phyloP scores from a whole-genome alignment of 2,888 invertebrate genomes.

The Hoplodrina blanda region DNA sequence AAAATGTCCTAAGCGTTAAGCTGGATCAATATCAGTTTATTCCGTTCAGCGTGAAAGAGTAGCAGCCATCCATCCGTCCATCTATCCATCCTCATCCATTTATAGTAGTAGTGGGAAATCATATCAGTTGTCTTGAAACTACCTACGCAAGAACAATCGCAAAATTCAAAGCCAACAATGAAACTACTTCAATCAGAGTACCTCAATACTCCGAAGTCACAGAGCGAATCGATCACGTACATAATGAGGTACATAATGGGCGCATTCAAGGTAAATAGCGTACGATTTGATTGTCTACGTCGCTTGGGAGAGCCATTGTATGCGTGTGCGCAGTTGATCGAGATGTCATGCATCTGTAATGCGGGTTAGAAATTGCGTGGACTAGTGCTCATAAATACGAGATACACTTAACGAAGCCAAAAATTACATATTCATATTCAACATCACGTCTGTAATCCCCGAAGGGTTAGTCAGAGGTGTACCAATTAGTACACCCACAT shows the following conservation, averaged over 20 bases:
- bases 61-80: too few species aligned
- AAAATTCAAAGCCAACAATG: conserved; percentile 36
- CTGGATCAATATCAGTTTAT: too few species aligned
- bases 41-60: too few species aligned
- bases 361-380: conserved; percentile 22
- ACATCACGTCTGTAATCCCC: too few species aligned
- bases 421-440: too few species aligned
- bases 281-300: conserved; percentile 64
- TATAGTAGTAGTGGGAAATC: too few species aligned
- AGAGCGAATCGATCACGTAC: conserved; percentile 73
- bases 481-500: too few species aligned
- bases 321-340: conserved; percentile 54
- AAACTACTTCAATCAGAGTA: conserved; percentile 19
- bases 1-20: too few species aligned
- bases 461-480: too few species aligned
- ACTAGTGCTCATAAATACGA: background rate
- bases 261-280: conserved; percentile 71
- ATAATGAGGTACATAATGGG: conserved; percentile 66
- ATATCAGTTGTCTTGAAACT: background rate
- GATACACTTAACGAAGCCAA: too few species aligned
- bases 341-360: conserved; percentile 58
- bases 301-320: conserved; percentile 66
- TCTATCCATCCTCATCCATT: too few species aligned
- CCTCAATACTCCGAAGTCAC: conserved; percentile 34
- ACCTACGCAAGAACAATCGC: conserved; percentile 8